Conservation (phyloP, 2,113 vertebrate species). For the Prionailurus bengalensis region DNA sequence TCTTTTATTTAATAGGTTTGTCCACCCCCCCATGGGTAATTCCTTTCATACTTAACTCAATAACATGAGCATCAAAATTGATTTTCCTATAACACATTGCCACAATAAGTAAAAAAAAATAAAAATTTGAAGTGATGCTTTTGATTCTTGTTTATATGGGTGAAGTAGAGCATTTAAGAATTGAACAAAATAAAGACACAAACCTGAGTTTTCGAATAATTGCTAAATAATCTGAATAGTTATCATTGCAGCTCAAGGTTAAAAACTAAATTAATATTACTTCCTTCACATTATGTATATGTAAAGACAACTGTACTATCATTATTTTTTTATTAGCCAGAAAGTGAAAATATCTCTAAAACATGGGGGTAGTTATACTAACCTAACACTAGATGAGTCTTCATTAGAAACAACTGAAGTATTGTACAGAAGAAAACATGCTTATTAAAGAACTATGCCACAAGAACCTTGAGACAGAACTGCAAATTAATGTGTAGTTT, state of each 20-base stretch:
- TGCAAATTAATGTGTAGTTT: constrained; percentile 68
- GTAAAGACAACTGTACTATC: background rate
- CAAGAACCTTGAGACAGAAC: constrained; percentile 65
- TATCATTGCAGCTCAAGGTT: background rate
- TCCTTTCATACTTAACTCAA: background rate
- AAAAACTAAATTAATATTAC: background rate
- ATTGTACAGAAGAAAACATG: constrained; percentile 66
- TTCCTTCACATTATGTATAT: background rate
- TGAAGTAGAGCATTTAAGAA: background rate
- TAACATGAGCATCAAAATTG: background rate
- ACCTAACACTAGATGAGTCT: constrained; percentile 63
- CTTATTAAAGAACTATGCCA: constrained; percentile 77
- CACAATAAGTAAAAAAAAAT: background rate
- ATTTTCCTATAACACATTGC: background rate
- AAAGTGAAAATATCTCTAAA: constrained; percentile 57
- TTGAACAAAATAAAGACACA: background rate
- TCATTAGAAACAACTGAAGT: constrained; percentile 76
- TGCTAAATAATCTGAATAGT: background rate
- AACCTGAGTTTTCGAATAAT: background rate
- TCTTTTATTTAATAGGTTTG: background rate
- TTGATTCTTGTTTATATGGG: background rate
- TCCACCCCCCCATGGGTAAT: background rate
- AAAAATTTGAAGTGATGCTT: background rate
- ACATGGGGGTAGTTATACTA: background rate
- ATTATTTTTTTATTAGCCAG: background rate